Conservation (phyloP, 2,797 vertebrate species). For the Pangasius mekongensis region DNA sequence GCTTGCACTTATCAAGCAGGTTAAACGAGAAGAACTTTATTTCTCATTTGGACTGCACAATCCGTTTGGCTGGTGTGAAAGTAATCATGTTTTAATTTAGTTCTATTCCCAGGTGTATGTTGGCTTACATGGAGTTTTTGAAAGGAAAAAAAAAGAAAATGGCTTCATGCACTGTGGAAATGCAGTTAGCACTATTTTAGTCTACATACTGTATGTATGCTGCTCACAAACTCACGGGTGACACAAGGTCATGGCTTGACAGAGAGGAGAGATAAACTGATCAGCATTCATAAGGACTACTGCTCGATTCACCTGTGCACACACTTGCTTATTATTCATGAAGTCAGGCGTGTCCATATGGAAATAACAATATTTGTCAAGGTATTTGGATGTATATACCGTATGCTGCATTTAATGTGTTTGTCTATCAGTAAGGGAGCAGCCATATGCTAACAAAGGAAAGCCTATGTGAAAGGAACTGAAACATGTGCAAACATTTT, state of each 20-base stretch:
- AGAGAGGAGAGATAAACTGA: slow-evolving; percentile 22
- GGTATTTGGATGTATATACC: slow-evolving; percentile 1
- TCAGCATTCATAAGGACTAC: slow-evolving; percentile 26
- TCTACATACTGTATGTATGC: slow-evolving; percentile 13
- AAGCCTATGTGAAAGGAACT: neutral
- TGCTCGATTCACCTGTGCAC: neutral
- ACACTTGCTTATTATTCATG: slow-evolving; percentile 39
- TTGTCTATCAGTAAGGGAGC: neutral
- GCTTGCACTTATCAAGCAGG: slow-evolving; percentile 41
- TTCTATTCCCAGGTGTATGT: slow-evolving; percentile 33
- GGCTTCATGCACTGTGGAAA: neutral
- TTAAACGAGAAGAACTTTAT: slow-evolving; percentile 42
- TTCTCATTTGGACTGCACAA: slow-evolving; percentile 44
- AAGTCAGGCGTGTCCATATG: slow-evolving; percentile 23
- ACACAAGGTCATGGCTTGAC: neutral
- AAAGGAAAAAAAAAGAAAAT: slow-evolving; percentile 5
- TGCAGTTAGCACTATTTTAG: slow-evolving; percentile 17
- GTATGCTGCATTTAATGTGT: slow-evolving; percentile 1
- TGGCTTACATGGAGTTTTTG: slow-evolving; percentile 27
- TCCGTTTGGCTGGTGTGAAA: slow-evolving; percentile 38
- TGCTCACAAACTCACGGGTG: slow-evolving; percentile 32
- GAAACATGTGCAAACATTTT: neutral
- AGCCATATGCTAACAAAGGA: slow-evolving; percentile 22
- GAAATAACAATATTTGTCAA: slow-evolving; percentile 28
- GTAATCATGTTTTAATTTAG: slow-evolving; percentile 53